Evolutionary conservation across 2,113 vertebrate species (phyloP).

Genomic region (Nyctibius bracteatus): DNA sequence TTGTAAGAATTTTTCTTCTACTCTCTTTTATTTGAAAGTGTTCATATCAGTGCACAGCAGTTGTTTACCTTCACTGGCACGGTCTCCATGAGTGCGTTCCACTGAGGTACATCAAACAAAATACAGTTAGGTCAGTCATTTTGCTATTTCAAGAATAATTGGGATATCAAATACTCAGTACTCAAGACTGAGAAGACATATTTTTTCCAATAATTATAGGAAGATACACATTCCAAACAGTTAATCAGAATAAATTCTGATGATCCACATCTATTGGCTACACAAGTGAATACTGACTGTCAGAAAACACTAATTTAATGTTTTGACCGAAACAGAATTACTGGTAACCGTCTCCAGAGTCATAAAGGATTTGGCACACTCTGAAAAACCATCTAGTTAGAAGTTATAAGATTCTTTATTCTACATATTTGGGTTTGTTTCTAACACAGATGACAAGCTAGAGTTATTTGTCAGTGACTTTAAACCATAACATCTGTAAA

Average conservation of each 20-base stretch:
- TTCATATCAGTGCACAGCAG: background rate
- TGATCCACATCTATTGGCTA: background rate
- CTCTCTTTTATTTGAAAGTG: background rate
- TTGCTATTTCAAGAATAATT: background rate
- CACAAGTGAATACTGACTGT: background rate
- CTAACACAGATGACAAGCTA: background rate
- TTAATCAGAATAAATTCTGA: background rate
- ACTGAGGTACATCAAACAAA: background rate
- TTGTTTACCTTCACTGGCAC: background rate
- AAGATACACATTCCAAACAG: background rate
- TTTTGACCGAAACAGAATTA: background rate
- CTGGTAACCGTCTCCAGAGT: background rate
- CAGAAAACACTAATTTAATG: background rate
- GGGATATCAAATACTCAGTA: background rate
- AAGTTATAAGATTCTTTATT: background rate
- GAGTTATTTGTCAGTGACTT: background rate
- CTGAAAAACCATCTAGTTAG: background rate
- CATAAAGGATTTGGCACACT: background rate
- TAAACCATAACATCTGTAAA: background rate
- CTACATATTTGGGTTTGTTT: background rate
- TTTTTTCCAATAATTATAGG: background rate
- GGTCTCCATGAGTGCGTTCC: fast-evolving
- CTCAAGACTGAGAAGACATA: background rate
- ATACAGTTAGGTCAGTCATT: background rate
- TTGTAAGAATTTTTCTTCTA: background rate